Evolutionary conservation across 2,888 invertebrate species (phyloP).

Genomic region (Heteropelma amictum): DNA sequence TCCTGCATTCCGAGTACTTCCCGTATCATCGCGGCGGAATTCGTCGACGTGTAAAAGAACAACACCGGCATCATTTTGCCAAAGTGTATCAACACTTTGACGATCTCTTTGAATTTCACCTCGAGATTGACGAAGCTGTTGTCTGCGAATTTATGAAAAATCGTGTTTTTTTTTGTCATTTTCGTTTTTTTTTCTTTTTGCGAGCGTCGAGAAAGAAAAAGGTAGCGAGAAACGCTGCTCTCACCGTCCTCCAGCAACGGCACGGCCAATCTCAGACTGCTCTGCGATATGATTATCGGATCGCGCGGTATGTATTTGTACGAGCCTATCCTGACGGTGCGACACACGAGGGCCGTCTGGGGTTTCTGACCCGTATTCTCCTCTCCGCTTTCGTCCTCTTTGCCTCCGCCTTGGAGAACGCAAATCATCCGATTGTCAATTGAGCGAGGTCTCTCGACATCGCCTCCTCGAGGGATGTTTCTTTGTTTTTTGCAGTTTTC

Average conservation of each 20-base stretch:
- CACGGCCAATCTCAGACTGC: conserved; percentile 77
- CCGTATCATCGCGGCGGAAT: conserved; percentile 85
- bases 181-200: too few relatives aligned
- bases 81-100: conserved; percentile 88
- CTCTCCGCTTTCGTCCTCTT: conserved; percentile 78
- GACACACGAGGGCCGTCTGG: conserved; percentile 83
- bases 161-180: too few relatives aligned
- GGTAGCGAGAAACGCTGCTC: not conserved
- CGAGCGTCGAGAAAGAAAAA: not conserved
- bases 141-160: conserved; percentile 56
- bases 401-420: conserved; percentile 79
- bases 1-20: conserved; percentile 85
- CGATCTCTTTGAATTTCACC: conserved; percentile 85
- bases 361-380: conserved; percentile 68
- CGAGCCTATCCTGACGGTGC: conserved; percentile 91
- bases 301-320: conserved; percentile 88
- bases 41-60: conserved; percentile 87
- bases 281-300: conserved; percentile 81
- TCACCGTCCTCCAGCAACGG: conserved; percentile 77
- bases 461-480: too few relatives aligned
- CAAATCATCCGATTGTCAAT: too few relatives aligned
- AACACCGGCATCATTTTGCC: conserved; percentile 87
- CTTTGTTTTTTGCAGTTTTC: not conserved
- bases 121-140: conserved; percentile 80
- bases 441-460: too few relatives aligned